Evolutionary conservation across 2,113 vertebrate genomes (phyloP), one percentile per base, ranked within the genome.

Genomic region (Oreotrochilus melanogaster): DNA sequence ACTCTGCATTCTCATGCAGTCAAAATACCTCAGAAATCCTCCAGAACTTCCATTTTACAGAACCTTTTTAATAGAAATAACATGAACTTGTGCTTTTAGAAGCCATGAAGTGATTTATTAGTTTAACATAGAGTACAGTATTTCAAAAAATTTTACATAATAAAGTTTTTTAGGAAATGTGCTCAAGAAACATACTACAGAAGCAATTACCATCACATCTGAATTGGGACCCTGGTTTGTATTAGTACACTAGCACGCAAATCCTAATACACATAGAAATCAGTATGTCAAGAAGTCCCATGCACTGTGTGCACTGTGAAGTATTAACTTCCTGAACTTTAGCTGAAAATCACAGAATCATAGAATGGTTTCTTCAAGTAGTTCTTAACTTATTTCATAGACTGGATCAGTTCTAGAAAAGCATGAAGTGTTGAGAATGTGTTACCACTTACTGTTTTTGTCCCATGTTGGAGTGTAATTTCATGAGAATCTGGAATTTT

Each of bases 401-500:
- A 54, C 17, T 47, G 14, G 6, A 7, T 61, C 4, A 53, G 18
- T 22, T 75, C 31, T 56, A 74, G 19, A 45, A 78, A 81, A 93
- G 7, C 37, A 60, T 23, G 3, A 81, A 87, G 35, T 11, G 50
- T 69, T 90, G 51, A 78, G 79, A 67, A 35, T 4, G 11, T 47
- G 6, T 88, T 78, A 28, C 48, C 25, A 96, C 99, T 99, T 98
- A 99, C 99, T 27, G 99, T 99, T 97, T 99, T 99, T 54, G 98
- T 98, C 93, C 99, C 99, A 50, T 99, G 99, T 71, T 98, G 98
- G 43, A 99, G 97, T 3, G 98, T 99, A 96, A 99, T 99, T 95
- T 99, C 99, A 97, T 99, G 99, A 11, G 99, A 98, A 94, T 99
- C 99, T 81, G 99, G 99, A 96, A 99, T 99, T 97, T 98, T 99